Conservation (phyloP, 2,113 vertebrate species). For the Daubentonia madagascariensis region DNA sequence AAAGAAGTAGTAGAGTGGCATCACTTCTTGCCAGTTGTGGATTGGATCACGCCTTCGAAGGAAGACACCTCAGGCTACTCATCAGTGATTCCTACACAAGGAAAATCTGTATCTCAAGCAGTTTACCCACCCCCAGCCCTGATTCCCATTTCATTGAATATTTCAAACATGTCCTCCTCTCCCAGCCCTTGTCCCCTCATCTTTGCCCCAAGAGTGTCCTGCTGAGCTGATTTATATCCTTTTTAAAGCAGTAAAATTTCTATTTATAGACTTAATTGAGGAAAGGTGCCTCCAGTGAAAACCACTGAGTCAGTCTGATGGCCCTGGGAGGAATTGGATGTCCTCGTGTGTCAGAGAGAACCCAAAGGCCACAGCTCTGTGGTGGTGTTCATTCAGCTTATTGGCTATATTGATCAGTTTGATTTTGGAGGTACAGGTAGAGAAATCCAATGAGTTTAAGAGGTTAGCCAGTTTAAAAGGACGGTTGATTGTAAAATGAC, state of each 20-base stretch:
- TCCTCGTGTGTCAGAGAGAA: background rate
- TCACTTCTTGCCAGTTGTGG: background rate
- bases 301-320: background rate
- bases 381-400: background rate
- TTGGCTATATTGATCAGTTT: background rate
- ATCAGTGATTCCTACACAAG: background rate
- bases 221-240: slow-evolving; percentile 26
- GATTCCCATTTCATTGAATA: background rate
- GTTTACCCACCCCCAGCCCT: background rate
- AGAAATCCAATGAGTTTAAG: background rate
- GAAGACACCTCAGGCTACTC: background rate
- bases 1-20: background rate
- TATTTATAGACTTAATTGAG: slow-evolving; percentile 13
- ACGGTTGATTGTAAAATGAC: background rate
- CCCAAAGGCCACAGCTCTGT: background rate
- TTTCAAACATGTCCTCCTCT: background rate
- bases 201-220: background rate
- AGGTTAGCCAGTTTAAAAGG: slow-evolving; percentile 29
- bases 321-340: background rate
- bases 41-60: background rate
- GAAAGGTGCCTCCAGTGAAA: background rate
- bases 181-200: background rate
- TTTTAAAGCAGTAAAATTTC: slow-evolving; percentile 39
- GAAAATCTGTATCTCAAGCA: background rate
- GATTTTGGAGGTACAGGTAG: background rate